Evolutionary conservation across 1,140 invertebrate species (phyloP), one percentile per base, ranked within the genome.

Genomic region (Trichonephila inaurata): DNA sequence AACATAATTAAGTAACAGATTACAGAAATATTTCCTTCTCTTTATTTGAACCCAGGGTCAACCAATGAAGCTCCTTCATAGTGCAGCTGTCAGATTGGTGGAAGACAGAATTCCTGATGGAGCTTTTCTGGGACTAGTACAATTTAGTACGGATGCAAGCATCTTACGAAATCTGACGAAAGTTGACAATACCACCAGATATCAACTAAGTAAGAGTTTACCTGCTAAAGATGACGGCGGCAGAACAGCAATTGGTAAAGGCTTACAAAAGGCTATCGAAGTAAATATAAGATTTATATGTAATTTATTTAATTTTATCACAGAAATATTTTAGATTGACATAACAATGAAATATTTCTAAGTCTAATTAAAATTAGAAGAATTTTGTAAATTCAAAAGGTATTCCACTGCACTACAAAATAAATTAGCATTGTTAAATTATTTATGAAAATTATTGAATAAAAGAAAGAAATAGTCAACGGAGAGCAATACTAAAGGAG

Each of bases 191-290:
- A 21, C 69, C 16, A 92, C 94, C 14, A 81, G 94, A 91, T 1
- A 69, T 19, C 21, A 64, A 51, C 66, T 95, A 10, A 82, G 85
- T 66, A 5, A 14, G 7, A 88, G 51, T 66, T 61, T 95, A 40
- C 94, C 94, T 28, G 33, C 33, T 18, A 94, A 90, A 64, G 94
- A 94, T 72, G 93, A 95, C 64, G 94, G 93, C 8, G 94, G 94
- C 18, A 88, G 64, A 28, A 95, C 94, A 24, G 94, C 91, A 21
- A 95, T 95, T 87, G 94, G 94, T 19, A 89, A 88, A 91, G 94
- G 89, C 60, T 72, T 95, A 33, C 44, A 62, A 66, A 51, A 87
- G 24, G 94, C 92, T 6, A 88, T 94, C 18, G 62, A 94, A 58
- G 94, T 94, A 51, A 85, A n/a, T 58, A 85, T 40, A 40, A 2